Evolutionary conservation across 2,888 invertebrate species (phyloP).

Genomic region (Celastrina argiolus): DNA sequence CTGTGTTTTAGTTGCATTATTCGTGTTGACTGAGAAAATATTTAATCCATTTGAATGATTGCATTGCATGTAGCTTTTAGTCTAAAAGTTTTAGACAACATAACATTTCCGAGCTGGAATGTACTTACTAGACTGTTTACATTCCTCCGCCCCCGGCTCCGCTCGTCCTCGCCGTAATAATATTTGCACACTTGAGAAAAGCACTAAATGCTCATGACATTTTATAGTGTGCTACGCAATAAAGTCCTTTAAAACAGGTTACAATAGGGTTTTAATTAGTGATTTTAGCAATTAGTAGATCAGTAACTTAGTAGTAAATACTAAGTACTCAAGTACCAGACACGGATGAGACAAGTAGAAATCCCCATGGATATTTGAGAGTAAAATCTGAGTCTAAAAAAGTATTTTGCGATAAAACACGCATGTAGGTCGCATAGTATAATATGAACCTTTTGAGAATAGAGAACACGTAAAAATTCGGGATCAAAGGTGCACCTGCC

Average conservation of each 20-base stretch:
- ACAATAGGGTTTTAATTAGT: too few species aligned
- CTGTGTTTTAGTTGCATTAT: neutral
- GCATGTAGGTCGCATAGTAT: neutral
- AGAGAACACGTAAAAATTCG: neutral
- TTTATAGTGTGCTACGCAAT: conserved; percentile 21
- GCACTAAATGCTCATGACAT: conserved; percentile 28
- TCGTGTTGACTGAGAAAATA: neutral
- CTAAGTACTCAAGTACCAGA: too few species aligned
- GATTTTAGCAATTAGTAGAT: too few species aligned
- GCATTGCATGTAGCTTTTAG: conserved; percentile 11
- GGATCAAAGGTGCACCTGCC: conserved; percentile 14
- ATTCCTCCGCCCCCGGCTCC: conserved; percentile 20
- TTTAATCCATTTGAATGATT: conserved; percentile 14
- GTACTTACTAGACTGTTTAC: conserved; percentile 26
- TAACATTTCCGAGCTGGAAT: conserved; percentile 1
- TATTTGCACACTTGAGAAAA: conserved; percentile 32
- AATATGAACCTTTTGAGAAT: neutral
- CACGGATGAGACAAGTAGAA: too few species aligned
- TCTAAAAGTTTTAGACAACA: too few species aligned
- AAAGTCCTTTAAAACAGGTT: conserved; percentile 20
- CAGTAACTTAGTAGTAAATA: too few species aligned
- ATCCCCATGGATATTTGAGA: too few species aligned
- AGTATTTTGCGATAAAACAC: neutral
- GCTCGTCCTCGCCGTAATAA: conserved; percentile 25
- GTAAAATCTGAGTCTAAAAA: too few species aligned